Evolutionary conservation across 1,140 invertebrate genomes (phyloP).

Genomic region (Brevipalpus yothersi): DNA sequence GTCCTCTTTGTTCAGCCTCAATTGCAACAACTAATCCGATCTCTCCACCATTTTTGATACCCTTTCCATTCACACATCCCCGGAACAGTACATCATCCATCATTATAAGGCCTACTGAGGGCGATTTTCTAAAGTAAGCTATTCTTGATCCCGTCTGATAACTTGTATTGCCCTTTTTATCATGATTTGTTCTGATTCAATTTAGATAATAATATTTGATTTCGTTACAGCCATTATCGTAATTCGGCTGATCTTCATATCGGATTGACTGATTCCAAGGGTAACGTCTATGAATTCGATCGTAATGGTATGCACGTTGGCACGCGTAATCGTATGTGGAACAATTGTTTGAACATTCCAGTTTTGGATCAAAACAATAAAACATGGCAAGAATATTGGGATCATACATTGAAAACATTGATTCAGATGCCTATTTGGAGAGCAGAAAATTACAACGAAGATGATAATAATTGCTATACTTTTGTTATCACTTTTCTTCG

Average conservation of each 20-base stretch:
- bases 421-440: conserved; percentile 34
- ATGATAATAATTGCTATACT: conserved; percentile 46
- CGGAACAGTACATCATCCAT: conserved; percentile 41
- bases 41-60: conserved; percentile 44
- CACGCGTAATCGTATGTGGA: conserved; percentile 26
- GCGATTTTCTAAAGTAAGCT: conserved; percentile 51
- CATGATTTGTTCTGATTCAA: not conserved
- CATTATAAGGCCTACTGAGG: conserved; percentile 47
- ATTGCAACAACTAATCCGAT: conserved; percentile 28
- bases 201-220: not conserved
- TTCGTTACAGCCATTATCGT: conserved; percentile 37
- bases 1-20: conserved; percentile 37
- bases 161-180: not conserved
- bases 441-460: conserved; percentile 37
- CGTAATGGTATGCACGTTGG: conserved; percentile 33
- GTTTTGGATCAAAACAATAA: conserved; percentile 25
- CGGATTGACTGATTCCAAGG: conserved; percentile 44
- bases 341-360: conserved; percentile 40
- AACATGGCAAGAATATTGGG: conserved; percentile 45
- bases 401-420: conserved; percentile 37
- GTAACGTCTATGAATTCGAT: conserved; percentile 48
- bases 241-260: conserved; percentile 54
- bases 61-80: conserved; percentile 47
- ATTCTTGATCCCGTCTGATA: not conserved
- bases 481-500: conserved; percentile 44